Conservation (phyloP, 2,113 vertebrate species). For the Hystrix cristata region DNA sequence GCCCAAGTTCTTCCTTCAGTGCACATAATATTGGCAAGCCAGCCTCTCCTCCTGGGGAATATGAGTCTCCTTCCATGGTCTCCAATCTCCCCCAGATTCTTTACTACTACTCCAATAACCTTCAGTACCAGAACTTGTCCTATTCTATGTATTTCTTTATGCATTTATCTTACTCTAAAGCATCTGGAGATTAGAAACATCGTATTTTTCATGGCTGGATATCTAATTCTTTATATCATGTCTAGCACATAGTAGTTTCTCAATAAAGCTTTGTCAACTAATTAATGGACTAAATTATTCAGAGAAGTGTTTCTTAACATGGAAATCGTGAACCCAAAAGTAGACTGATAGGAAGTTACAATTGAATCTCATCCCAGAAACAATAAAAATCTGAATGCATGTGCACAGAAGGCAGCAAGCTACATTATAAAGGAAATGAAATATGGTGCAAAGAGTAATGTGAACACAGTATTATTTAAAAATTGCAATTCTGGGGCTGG, state of each 20-base stretch:
- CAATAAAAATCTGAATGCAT: not conserved
- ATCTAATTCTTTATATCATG: not conserved
- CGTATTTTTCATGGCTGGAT: not conserved
- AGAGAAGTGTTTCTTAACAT: not conserved
- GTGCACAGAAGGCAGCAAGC: not conserved
- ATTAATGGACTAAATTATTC: not conserved
- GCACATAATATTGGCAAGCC: not conserved
- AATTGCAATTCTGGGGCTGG: not conserved
- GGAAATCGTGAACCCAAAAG: not conserved
- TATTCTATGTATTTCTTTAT: not conserved
- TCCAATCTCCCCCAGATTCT: not conserved
- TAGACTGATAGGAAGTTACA: conserved; percentile 19
- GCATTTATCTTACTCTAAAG: not conserved
- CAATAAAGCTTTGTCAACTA: not conserved
- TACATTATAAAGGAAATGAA: conserved; percentile 7
- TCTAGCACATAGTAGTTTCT: not conserved
- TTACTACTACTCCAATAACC: not conserved
- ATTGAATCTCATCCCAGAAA: conserved; percentile 19
- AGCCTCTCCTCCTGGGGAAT: too few relatives aligned
- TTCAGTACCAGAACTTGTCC: not conserved
- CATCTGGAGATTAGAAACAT: not conserved
- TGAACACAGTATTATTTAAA: conserved; percentile 35
- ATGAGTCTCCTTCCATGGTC: not conserved
- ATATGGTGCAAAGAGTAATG: conserved; percentile 21
- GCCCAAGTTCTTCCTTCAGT: not conserved